Percentiles rank a stretch among this genome's conserved stretches.
These are phyloP conservation scores for Rhinichthys osculus DNA, from an alignment of 2,797 vertebrate genomes.

Conservation along the genomic window DNA sequence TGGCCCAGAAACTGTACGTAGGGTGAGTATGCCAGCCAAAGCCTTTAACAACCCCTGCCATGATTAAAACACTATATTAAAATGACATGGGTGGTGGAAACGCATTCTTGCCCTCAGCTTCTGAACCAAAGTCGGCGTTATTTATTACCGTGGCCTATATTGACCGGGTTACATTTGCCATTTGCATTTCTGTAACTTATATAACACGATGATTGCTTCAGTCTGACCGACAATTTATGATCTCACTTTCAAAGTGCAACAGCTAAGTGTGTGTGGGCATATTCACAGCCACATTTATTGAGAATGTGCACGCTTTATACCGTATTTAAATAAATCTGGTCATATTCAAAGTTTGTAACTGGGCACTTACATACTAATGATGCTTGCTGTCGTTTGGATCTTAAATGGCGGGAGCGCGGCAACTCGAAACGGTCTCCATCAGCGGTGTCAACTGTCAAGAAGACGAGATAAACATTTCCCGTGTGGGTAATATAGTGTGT, in stretches of 20 bases:
- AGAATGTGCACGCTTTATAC: conserved; percentile 35
- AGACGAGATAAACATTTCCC: conserved; percentile 7
- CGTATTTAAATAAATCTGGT: conserved; percentile 29
- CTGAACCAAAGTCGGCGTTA: conserved; percentile 64
- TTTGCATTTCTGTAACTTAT: conserved; percentile 73
- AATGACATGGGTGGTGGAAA: conserved; percentile 67
- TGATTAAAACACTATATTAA: conserved; percentile 79
- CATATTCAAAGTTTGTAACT: conserved; percentile 38
- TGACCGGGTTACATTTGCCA: conserved; percentile 69
- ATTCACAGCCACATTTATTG: conserved; percentile 44
- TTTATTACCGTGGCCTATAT: conserved; percentile 69
- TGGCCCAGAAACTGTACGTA: conserved; percentile 70
- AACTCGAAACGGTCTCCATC: conserved; percentile 25
- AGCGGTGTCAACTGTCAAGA: conserved; percentile 30
- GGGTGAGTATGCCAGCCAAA: conserved; percentile 66
- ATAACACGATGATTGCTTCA: conserved; percentile 69
- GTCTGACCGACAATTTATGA: conserved; percentile 48
- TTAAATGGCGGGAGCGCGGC: conserved; percentile 2
- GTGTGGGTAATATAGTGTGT: not conserved
- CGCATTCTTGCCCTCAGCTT: conserved; percentile 58
- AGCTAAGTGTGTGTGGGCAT: conserved; percentile 42
- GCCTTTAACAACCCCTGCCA: conserved; percentile 67
- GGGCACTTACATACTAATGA: conserved; percentile 31
- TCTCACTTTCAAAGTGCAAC: conserved; percentile 36
- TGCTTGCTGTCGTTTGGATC: conserved; percentile 20